phyloP scores from a whole-genome alignment of 30 jellyfish, hydroid and myxozoan genomes.

The Turritopsis rubra region DNA sequence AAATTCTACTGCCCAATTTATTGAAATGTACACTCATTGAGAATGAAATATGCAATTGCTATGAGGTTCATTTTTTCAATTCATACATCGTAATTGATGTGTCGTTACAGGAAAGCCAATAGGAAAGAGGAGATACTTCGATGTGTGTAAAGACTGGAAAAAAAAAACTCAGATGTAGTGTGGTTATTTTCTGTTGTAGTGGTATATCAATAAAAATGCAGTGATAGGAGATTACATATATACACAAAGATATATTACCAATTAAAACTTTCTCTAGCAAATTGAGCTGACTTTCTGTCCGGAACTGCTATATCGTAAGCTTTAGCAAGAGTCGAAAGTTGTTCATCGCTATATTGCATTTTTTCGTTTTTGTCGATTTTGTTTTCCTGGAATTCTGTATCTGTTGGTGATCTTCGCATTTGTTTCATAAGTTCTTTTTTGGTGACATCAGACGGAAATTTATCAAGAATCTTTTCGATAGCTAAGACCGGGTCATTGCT shows the following conservation, averaged over 20 bases:
- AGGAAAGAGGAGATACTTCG: too few species aligned
- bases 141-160: too few species aligned
- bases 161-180: too few species aligned
- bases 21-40: too few species aligned
- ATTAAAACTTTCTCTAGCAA: neutral
- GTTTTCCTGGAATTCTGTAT: slow-evolving; percentile 2
- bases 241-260: neutral
- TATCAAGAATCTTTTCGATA: slow-evolving; percentile 76
- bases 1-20: too few species aligned
- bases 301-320: slow-evolving; percentile 90
- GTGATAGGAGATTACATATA: too few species aligned
- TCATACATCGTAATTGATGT: too few species aligned
- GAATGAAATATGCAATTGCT: too few species aligned
- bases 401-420: slow-evolving; percentile 17
- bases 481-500: slow-evolving; percentile 92
- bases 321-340: slow-evolving; percentile 80
- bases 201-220: too few species aligned
- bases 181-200: too few species aligned
- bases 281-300: slow-evolving; percentile 3
- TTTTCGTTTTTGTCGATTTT: neutral
- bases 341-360: slow-evolving; percentile 58
- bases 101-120: too few species aligned
- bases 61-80: too few species aligned
- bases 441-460: slow-evolving; percentile 62
- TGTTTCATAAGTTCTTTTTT: slow-evolving; percentile 33